Evolutionary conservation across 2,888 invertebrate species (phyloP).

Genomic region (Thymelicus acteon): DNA sequence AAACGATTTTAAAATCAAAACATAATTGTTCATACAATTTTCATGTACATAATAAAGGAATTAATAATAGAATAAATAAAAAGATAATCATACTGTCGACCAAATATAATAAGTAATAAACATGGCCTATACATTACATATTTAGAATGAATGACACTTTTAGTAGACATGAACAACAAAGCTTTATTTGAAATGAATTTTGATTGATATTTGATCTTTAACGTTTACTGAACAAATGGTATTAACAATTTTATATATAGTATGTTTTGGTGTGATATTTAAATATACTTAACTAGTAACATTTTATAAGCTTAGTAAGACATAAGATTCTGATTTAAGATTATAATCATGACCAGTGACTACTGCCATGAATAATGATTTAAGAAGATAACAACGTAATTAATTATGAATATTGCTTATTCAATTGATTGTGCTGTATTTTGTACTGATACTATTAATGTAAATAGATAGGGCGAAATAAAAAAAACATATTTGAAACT

Average conservation of each 20-base stretch:
- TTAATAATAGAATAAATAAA: no score
- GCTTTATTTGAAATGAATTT: conserved; percentile 5
- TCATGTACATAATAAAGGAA: no score
- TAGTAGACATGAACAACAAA: conserved; percentile 3
- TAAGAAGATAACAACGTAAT: conserved; percentile 34
- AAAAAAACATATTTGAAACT: not conserved
- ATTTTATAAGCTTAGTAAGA: conserved; percentile 29
- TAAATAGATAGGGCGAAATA: conserved; percentile 43
- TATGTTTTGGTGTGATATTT: conserved; percentile 72
- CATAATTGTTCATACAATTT: no score
- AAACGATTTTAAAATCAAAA: no score
- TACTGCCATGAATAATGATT: conserved; percentile 29
- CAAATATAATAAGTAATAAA: no score
- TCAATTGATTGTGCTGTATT: conserved; percentile 37
- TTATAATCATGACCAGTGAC: conserved; percentile 12
- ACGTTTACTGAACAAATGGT: conserved; percentile 41
- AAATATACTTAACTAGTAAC: conserved; percentile 49
- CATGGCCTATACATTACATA: no score
- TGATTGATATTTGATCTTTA: not conserved
- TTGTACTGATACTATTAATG: conserved; percentile 42
- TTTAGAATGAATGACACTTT: not conserved
- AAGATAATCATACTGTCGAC: no score
- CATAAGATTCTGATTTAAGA: conserved; percentile 19
- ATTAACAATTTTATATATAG: conserved; percentile 46
- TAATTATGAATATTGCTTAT: conserved; percentile 32